Evolutionary conservation across 2,888 invertebrate genomes (phyloP).

Genomic region (Rhagonycha lutea): DNA sequence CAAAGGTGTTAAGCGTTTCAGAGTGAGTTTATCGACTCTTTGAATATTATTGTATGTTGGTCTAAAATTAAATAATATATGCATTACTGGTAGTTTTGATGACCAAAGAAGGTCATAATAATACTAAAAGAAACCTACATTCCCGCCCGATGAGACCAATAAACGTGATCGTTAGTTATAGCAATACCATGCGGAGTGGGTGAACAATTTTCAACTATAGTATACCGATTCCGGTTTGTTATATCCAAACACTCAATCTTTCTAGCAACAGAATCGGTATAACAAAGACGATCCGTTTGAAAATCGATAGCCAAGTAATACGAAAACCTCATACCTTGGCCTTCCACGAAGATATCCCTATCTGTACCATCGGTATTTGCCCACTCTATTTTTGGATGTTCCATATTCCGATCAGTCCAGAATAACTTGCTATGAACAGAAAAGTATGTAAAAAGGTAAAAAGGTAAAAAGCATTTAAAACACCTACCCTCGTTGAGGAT

Average conservation of each 20-base stretch:
- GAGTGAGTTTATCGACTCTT: conserved; percentile 65
- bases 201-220: conserved; percentile 76
- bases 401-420: conserved; percentile 97
- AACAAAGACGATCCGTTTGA: conserved; percentile 78
- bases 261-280: conserved; percentile 83
- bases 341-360: conserved; percentile 70
- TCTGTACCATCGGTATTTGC: conserved; percentile 91
- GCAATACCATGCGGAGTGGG: conserved; percentile 96
- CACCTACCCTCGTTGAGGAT: conserved; percentile 80
- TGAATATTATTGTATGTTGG: conserved; percentile 87
- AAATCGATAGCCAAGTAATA: conserved; percentile 92
- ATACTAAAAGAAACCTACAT: conserved; percentile 67
- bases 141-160: conserved; percentile 98
- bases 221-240: conserved; percentile 68
- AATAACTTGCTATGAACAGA: too few species aligned
- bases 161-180: conserved; percentile 79
- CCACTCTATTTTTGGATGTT: conserved; percentile 89
- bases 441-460: neutral
- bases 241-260: conserved; percentile 81
- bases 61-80: conserved; percentile 58
- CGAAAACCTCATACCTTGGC: conserved; percentile 76
- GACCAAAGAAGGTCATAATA: neutral
- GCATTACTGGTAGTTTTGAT: neutral
- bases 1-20: conserved; percentile 61
- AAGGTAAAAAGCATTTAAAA: neutral